Evolutionary conservation across 2,888 invertebrate species (phyloP).

Genomic region (Pammene fasciana): DNA sequence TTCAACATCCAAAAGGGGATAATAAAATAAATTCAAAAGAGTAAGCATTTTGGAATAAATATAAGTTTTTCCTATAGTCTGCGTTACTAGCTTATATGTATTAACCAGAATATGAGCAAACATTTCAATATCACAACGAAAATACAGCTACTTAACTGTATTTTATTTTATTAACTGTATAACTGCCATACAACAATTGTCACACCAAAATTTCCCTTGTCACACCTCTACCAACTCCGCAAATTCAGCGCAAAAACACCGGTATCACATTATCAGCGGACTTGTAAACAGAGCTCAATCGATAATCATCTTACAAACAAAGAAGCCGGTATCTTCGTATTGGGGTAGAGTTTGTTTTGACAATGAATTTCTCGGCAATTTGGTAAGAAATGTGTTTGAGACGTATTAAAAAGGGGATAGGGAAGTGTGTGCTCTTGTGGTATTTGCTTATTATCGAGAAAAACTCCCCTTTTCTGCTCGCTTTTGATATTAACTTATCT

Average conservation of each 20-base stretch:
- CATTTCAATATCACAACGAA: no score
- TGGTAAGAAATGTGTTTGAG: constrained; percentile 21
- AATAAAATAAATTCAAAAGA: no score
- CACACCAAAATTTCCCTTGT: constrained; percentile 47
- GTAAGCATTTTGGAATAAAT: no score
- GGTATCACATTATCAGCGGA: constrained; percentile 75
- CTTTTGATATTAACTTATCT: no score
- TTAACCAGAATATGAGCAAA: no score
- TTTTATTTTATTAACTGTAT: no score
- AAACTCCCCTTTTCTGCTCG: no score
- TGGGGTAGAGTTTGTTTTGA: constrained; percentile 35
- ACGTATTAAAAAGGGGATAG: neutral
- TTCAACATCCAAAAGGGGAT: no score
- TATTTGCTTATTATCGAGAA: neutral
- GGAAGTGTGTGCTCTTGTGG: neutral
- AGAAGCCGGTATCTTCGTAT: constrained; percentile 49
- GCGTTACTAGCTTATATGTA: no score
- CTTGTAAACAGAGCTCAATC: constrained; percentile 81
- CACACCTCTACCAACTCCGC: constrained; percentile 49
- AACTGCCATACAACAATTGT: constrained; percentile 14
- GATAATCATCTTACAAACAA: constrained; percentile 73
- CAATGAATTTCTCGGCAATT: constrained; percentile 38
- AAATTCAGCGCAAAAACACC: constrained; percentile 60
- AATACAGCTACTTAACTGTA: no score
- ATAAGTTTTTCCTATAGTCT: no score